Base-by-base conservation (phyloP, 2,797 vertebrate species). In the Phalanger gymnotis region DNA sequence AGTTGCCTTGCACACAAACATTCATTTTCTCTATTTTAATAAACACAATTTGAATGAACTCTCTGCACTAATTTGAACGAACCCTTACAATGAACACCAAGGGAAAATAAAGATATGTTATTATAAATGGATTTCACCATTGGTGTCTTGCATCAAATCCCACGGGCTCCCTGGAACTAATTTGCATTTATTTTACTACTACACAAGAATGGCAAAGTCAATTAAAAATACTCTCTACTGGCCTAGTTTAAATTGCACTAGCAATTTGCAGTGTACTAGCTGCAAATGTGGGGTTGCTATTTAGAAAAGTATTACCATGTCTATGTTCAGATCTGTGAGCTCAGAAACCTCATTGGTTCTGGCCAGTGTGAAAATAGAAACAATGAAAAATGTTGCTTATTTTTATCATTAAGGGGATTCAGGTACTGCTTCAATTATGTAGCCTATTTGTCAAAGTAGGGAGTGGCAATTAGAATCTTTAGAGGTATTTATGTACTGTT, bases 11-110 rank as follows among this genome's bases (percentile, higher is more conserved):
- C 40, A 52, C 51, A 51, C 14, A 89, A 57, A 0, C 31, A 2
- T 58, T 27, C 81, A 90, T 27, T 95, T 92, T 95, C 14, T 90
- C 51, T 91, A 11, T 92, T 95, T 93, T 93, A 96, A 51, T 92
- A 52, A 94, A 73, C 52, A 53, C 53, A 94, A 89, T 55, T 90
- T 54, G 56, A 92, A 58, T 91, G 54, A 47, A 93, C 51, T 73
- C n/a, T 73, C 16, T n/a, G 34, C 34, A 66, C 34, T n/a, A 5
- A n/a, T 66, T 66, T 66, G 61, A 61, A 66, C 22, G 14, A 66
- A 66, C 19, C 5, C 27, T 92, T 94, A 73, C 31, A 94, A 91
- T 81, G n/a, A 93, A 53, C 51, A 94, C 90, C 40, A 93, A 73
- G 27, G 92, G 16, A 87, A 58, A 52, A 56, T 51, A 61, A 93